Conservation (phyloP, 2,797 vertebrate genomes). For the Meda fulgida region DNA sequence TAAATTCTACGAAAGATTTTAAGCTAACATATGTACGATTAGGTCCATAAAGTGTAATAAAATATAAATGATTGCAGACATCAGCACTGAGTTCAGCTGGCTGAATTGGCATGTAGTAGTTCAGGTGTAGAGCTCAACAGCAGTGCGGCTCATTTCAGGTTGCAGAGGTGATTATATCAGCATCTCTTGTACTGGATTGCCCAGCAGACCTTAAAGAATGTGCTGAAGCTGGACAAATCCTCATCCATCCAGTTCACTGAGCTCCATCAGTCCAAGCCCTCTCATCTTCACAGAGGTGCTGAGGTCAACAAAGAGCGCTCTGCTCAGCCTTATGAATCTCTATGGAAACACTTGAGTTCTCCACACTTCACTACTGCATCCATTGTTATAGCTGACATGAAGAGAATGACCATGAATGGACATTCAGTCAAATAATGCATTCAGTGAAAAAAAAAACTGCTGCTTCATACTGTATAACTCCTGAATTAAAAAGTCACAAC, state of each 20-base stretch:
- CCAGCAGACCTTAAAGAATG: slow-evolving; percentile 61
- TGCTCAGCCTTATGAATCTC: slow-evolving; percentile 12
- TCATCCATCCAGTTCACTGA: slow-evolving; percentile 26
- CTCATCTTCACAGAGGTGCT: slow-evolving; percentile 39
- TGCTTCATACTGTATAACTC: neutral
- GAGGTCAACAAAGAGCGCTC: slow-evolving; percentile 13
- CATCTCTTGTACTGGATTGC: slow-evolving; percentile 38
- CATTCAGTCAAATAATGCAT: neutral
- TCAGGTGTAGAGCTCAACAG: neutral
- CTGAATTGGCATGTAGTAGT: neutral
- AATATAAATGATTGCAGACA: neutral
- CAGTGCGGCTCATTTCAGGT: neutral
- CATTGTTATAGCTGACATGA: neutral
- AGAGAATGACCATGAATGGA: slow-evolving; percentile 11
- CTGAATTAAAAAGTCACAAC: neutral
- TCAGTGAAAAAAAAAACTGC: neutral
- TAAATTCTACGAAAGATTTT: neutral
- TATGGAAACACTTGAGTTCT: slow-evolving; percentile 21
- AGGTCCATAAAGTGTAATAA: neutral
- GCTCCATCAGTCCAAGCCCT: slow-evolving; percentile 14
- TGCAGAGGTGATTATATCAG: slow-evolving; percentile 30
- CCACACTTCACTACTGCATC: slow-evolving; percentile 15
- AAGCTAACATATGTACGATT: neutral
- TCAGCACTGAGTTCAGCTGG: neutral
- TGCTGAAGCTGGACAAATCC: slow-evolving; percentile 41